phyloP scores from a whole-genome alignment of 2,888 invertebrate genomes.

The Drosophila paranaensis region DNA sequence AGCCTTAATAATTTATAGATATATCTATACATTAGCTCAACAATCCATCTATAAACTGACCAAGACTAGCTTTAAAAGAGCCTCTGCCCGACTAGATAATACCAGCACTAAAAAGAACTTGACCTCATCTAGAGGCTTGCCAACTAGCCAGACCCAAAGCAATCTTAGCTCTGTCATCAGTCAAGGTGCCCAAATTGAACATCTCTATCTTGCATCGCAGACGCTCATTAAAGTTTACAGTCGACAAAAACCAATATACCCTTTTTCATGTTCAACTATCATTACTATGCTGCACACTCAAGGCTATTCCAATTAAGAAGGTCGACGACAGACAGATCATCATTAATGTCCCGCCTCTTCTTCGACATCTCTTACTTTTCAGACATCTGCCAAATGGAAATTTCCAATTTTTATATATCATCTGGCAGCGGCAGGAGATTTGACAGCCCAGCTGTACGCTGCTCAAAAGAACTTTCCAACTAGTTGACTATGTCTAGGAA shows the following conservation, averaged over 20 bases:
- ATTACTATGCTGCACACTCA: conserved; percentile 14
- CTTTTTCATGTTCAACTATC: conserved; percentile 2
- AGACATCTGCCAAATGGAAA: conserved; percentile 44
- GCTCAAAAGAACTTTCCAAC: conserved; percentile 69
- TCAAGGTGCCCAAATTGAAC: not conserved
- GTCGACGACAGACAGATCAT: conserved; percentile 22
- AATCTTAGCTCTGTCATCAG: not conserved
- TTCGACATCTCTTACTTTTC: not conserved
- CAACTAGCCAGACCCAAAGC: not conserved
- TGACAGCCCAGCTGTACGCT: conserved; percentile 27
- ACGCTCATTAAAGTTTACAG: not conserved
- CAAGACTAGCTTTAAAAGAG: no score
- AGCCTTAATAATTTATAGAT: no score
- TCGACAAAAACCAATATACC: not conserved
- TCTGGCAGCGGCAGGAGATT: conserved; percentile 14
- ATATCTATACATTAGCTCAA: no score
- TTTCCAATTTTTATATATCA: conserved; percentile 35
- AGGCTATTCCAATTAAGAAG: conserved; percentile 15
- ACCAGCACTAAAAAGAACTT: no score
- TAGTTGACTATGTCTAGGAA: conserved; percentile 53
- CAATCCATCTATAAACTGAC: no score
- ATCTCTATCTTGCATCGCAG: not conserved
- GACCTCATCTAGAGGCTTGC: no score
- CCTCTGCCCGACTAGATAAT: no score
- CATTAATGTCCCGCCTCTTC: conserved; percentile 11